A percentile compares a stretch with the other conserved stretches of the same genome.
phyloP scores from a whole-genome alignment of 2,113 vertebrate species.

The Muscicapa adusta region DNA sequence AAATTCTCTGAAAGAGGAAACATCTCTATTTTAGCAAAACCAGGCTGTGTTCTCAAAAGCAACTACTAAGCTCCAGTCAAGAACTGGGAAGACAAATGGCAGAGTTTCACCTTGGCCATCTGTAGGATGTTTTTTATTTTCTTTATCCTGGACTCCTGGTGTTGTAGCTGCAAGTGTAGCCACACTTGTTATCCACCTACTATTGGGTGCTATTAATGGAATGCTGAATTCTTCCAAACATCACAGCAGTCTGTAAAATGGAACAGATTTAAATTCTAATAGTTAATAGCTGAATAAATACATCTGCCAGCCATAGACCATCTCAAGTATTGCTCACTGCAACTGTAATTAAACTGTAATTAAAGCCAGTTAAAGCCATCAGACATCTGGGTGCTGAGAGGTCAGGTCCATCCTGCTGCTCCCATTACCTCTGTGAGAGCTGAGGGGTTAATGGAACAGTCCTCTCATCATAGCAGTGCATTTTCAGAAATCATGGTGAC shows the following conservation, averaged over 20 bases:
- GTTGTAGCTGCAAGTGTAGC: neutral
- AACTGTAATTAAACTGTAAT: neutral
- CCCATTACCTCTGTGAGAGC: neutral
- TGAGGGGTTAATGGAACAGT: neutral
- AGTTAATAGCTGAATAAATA: conserved; percentile 7
- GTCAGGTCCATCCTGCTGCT: neutral
- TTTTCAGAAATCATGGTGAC: neutral
- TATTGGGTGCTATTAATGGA: neutral
- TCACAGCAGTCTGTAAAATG: neutral
- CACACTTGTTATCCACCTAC: neutral
- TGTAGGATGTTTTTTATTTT: neutral
- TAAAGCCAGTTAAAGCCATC: neutral
- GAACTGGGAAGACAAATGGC: neutral
- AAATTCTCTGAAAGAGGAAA: neutral
- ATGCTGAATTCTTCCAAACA: neutral
- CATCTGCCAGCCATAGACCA: neutral
- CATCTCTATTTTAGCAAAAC: neutral
- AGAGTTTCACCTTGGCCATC: neutral
- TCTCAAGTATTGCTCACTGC: neutral
- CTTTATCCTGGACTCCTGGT: neutral
- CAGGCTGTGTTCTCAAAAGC: neutral
- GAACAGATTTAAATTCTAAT: neutral
- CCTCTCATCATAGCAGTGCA: neutral
- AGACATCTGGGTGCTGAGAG: neutral
- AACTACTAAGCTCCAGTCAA: neutral